A percentile compares a stretch with the other conserved stretches of the same genome.
These are phyloP conservation scores for Lasioglossum zephyrum DNA, from an alignment of 2,888 invertebrate species.

Conservation along the genomic window DNA sequence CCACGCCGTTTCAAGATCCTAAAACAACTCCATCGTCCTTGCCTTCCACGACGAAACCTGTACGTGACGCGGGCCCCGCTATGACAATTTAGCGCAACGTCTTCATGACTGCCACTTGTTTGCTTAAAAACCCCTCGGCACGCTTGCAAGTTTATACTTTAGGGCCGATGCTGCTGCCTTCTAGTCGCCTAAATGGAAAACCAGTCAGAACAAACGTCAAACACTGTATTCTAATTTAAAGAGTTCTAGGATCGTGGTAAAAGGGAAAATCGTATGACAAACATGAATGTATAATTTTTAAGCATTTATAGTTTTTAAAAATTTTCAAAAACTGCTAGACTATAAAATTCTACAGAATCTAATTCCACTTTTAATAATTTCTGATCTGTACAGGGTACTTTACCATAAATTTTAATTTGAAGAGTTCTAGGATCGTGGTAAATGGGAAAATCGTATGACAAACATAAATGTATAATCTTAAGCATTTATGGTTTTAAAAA, in stretches of 20 bases:
- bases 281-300: not conserved
- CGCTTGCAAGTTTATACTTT: not conserved
- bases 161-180: not conserved
- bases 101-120: conserved; percentile 24
- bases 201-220: not conserved
- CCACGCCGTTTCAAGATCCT: conserved; percentile 71
- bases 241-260: not conserved
- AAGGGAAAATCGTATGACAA: not conserved
- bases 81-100: conserved; percentile 32
- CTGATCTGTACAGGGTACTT: too few species aligned
- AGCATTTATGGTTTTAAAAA: too few species aligned
- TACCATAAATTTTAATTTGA: not conserved
- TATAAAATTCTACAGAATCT: too few species aligned
- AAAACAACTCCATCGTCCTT: conserved; percentile 74
- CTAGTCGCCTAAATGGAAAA: not conserved
- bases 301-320: too few species aligned
- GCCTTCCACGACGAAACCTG: conserved; percentile 25
- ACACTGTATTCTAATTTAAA: not conserved
- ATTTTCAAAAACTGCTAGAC: too few species aligned
- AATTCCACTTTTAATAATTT: too few species aligned
- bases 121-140: not conserved
- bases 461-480: too few species aligned
- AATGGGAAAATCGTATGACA: not conserved
- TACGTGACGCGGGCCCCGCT: conserved; percentile 17
- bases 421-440: not conserved